phyloP scores from a whole-genome alignment of 1,140 invertebrate species.

The Phymastichus coffea region DNA sequence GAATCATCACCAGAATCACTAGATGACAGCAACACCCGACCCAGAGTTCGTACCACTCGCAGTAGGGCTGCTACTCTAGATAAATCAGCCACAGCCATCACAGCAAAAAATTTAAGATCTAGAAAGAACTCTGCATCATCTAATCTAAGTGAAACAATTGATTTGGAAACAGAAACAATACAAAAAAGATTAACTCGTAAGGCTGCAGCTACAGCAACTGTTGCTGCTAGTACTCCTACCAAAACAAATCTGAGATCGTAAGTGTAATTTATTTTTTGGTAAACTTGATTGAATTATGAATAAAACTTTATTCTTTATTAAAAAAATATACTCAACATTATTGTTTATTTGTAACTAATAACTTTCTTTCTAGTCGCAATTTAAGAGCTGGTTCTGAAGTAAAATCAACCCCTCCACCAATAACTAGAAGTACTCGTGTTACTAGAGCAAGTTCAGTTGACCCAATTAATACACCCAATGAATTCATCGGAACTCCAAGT shows the following conservation, averaged over 20 bases:
- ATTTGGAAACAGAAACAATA: conserved; percentile 25
- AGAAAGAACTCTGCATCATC: conserved; percentile 36
- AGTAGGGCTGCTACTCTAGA: conserved; percentile 27
- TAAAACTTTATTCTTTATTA: too few relatives aligned
- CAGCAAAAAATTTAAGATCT: conserved; percentile 28
- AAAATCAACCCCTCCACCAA: conserved; percentile 31
- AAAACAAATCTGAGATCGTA: conserved; percentile 27
- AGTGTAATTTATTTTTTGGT: conserved; percentile 22
- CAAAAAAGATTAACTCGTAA: conserved; percentile 29
- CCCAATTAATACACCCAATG: conserved; percentile 16
- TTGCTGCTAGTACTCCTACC: conserved; percentile 18
- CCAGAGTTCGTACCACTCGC: conserved; percentile 14
- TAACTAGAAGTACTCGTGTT: conserved; percentile 31
- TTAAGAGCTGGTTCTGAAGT: conserved; percentile 43
- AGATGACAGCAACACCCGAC: conserved; percentile 22
- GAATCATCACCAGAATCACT: conserved; percentile 34
- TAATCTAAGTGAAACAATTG: conserved; percentile 31
- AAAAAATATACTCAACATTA: too few relatives aligned
- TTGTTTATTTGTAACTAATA: too few relatives aligned
- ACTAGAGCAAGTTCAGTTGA: conserved; percentile 43
- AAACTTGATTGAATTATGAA: neutral
- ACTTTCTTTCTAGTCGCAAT: conserved; percentile 30
- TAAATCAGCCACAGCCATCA: neutral
- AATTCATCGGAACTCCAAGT: conserved; percentile 24
- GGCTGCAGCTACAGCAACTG: neutral